These are phyloP conservation scores for Leptonema lineaticorne DNA, from an alignment of 1,140 invertebrate genomes.

Conservation along the genomic window DNA sequence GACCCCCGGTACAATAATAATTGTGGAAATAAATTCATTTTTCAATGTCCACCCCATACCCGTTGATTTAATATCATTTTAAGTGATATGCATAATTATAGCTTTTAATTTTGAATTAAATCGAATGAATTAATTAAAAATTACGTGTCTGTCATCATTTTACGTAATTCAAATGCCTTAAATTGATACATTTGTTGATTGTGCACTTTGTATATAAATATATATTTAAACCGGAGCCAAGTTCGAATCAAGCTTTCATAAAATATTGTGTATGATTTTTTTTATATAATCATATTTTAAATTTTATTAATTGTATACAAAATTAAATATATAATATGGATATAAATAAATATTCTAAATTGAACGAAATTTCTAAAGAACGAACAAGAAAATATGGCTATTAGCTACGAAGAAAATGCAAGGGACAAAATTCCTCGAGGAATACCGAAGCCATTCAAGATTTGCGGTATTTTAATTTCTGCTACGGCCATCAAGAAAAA, in stretches of 20 bases:
- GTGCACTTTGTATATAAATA: too few relatives aligned
- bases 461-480: constrained; percentile 12
- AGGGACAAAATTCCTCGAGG: constrained; percentile 6
- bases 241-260: too few relatives aligned
- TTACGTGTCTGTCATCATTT: too few relatives aligned
- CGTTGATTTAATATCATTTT: not conserved
- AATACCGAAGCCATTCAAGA: constrained; percentile 12
- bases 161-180: too few relatives aligned
- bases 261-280: too few relatives aligned
- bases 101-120: not conserved
- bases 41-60: not conserved
- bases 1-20: not conserved
- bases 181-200: too few relatives aligned
- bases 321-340: too few relatives aligned
- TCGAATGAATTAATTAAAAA: not conserved
- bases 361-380: too few relatives aligned
- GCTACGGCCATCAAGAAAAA: constrained; percentile 8
- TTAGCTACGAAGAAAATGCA: not conserved
- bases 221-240: too few relatives aligned
- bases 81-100: constrained; percentile 3
- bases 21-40: constrained; percentile 12
- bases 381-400: not conserved
- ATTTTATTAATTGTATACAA: too few relatives aligned
- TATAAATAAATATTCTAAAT: too few relatives aligned
- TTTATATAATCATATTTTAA: too few relatives aligned